Conservation (phyloP, 2,113 vertebrate species). For the Saimiri boliviensis region DNA sequence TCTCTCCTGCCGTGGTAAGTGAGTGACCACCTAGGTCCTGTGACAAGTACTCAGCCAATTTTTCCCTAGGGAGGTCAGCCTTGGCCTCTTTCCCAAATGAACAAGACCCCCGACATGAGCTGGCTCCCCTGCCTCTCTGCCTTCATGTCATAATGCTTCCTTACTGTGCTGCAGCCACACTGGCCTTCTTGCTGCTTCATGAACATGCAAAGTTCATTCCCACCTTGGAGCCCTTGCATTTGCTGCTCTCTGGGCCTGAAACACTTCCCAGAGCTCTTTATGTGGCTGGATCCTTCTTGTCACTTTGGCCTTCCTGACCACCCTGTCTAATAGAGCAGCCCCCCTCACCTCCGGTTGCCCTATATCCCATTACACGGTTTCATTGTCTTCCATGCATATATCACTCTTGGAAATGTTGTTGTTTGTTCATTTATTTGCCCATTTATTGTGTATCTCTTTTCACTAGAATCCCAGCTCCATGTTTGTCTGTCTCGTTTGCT, state of each 20-base stretch:
- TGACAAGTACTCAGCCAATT: background rate
- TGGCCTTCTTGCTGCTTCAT: background rate
- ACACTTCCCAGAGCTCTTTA: background rate
- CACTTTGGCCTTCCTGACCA: too few relatives aligned
- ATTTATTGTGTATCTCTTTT: background rate
- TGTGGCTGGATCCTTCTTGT: background rate
- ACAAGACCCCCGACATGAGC: fast-evolving
- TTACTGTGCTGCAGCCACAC: background rate
- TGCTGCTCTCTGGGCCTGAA: background rate
- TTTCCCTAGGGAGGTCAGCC: background rate
- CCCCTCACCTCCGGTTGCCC: background rate
- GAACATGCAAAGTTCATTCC: background rate
- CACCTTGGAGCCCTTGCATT: background rate
- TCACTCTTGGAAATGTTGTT: background rate
- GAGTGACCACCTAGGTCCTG: background rate
- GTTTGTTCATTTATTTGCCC: background rate
- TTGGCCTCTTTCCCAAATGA: background rate
- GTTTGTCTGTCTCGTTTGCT: background rate
- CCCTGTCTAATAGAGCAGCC: too few relatives aligned
- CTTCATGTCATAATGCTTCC: background rate
- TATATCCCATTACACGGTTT: background rate
- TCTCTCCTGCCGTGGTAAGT: background rate
- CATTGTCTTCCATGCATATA: background rate
- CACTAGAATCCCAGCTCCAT: background rate
- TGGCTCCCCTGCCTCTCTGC: background rate